These are phyloP conservation scores for Drosophila persimilis DNA, from an alignment of 1,140 invertebrate genomes.

Conservation along the genomic window DNA sequence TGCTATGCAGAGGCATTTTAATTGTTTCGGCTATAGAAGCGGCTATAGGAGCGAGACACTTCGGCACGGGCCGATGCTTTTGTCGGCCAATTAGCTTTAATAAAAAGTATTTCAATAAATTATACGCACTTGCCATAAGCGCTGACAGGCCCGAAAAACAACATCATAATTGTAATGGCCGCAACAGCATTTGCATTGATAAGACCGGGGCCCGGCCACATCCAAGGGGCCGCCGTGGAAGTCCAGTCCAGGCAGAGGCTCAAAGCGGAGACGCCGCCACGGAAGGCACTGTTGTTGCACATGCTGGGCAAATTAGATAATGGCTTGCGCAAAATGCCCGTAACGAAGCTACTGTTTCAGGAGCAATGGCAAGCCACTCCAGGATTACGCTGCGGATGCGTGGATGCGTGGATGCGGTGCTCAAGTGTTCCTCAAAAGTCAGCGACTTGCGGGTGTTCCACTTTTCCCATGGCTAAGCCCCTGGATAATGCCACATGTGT, in stretches of 20 bases:
- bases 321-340: constrained; percentile 62
- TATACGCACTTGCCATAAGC: constrained; percentile 35
- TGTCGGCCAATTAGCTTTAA: constrained; percentile 76
- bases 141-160: constrained; percentile 23
- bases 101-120: constrained; percentile 75
- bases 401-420: constrained; percentile 5
- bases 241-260: constrained; percentile 7
- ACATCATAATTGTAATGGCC: constrained; percentile 39
- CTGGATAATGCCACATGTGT: constrained; percentile 55
- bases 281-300: constrained; percentile 3
- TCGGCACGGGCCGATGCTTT: constrained; percentile 55
- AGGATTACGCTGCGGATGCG: constrained; percentile 46
- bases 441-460: constrained; percentile 72
- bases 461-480: constrained; percentile 61
- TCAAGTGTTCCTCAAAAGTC: constrained; percentile 64
- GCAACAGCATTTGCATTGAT: constrained; percentile 68
- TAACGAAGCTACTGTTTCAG: constrained; percentile 72
- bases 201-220: constrained; percentile 40
- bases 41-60: constrained; percentile 1
- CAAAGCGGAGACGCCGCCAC: constrained; percentile 23
- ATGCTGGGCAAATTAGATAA: constrained; percentile 73
- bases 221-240: constrained; percentile 57
- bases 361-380: constrained; percentile 19
- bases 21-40: constrained; percentile 32
- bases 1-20: constrained; percentile 69